Conservation (phyloP, 2,113 vertebrate genomes). For the Puntigrus tetrazona region DNA sequence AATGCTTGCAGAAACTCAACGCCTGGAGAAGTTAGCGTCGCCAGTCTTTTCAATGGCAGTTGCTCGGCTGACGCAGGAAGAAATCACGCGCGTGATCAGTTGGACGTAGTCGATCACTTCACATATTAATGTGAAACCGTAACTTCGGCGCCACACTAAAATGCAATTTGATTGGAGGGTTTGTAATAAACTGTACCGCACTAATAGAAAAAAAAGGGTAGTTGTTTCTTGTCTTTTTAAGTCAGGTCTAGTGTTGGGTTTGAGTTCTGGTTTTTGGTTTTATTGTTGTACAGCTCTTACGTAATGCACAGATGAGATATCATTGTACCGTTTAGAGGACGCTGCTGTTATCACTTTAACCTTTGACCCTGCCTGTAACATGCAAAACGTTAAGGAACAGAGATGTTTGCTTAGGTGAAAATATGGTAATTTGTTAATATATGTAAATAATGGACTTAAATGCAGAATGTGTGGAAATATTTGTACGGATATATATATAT, state of each 20-base stretch:
- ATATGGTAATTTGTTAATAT: background rate
- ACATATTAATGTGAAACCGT: background rate
- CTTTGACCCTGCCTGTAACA: background rate
- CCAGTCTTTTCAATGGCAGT: background rate
- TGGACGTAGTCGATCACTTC: background rate
- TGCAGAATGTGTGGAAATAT: background rate
- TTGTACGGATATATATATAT: no score
- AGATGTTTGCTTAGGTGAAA: background rate
- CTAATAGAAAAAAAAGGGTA: background rate
- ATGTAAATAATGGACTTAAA: background rate
- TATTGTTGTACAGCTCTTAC: background rate
- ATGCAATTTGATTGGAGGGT: background rate
- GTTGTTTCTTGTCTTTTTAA: background rate
- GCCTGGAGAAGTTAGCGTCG: background rate
- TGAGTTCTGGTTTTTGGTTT: background rate
- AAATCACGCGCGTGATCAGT: no score
- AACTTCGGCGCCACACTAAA: background rate
- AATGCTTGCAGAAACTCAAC: background rate
- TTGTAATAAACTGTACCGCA: background rate
- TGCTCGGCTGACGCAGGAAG: background rate
- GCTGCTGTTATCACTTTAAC: background rate
- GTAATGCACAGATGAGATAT: background rate
- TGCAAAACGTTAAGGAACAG: background rate
- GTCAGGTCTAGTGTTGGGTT: background rate
- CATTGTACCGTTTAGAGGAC: background rate